Evolutionary conservation across 2,113 vertebrate genomes (phyloP).

Genomic region (Chinchilla lanigera): DNA sequence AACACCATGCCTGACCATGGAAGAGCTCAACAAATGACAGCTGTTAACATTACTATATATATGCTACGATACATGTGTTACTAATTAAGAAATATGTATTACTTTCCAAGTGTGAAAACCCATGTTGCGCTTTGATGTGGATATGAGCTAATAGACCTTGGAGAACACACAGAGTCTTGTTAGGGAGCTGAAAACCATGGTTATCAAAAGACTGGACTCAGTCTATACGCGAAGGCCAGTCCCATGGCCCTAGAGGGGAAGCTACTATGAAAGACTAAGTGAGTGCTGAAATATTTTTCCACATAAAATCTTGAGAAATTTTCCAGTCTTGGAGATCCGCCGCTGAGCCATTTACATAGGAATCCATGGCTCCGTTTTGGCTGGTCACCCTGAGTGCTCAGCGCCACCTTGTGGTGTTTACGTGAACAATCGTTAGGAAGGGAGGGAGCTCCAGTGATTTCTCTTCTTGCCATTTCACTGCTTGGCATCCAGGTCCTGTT

Average conservation of each 20-base stretch:
- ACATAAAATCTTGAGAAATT: constrained; percentile 19
- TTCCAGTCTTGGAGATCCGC: not conserved
- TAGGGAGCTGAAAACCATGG: not conserved
- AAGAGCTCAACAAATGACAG: not conserved
- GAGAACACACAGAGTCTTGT: not conserved
- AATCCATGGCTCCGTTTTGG: not conserved
- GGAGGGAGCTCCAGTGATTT: not conserved
- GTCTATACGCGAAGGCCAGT: not conserved
- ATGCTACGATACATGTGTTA: not conserved
- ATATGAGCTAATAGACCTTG: not conserved
- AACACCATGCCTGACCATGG: not conserved
- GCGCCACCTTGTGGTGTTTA: constrained; percentile 45
- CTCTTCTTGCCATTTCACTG: not conserved
- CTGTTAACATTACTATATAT: not conserved
- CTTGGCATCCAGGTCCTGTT: not conserved
- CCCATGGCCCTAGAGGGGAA: not conserved
- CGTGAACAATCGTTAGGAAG: not conserved
- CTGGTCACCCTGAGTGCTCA: not conserved
- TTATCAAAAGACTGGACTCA: not conserved
- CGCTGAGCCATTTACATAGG: not conserved
- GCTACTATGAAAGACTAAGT: not conserved
- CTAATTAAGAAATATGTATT: not conserved
- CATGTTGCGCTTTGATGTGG: not conserved
- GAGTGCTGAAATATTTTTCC: constrained; percentile 23
- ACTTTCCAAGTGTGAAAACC: not conserved